Evolutionary conservation across 2,888 invertebrate genomes (phyloP).

Genomic region (Eilema sororculum): DNA sequence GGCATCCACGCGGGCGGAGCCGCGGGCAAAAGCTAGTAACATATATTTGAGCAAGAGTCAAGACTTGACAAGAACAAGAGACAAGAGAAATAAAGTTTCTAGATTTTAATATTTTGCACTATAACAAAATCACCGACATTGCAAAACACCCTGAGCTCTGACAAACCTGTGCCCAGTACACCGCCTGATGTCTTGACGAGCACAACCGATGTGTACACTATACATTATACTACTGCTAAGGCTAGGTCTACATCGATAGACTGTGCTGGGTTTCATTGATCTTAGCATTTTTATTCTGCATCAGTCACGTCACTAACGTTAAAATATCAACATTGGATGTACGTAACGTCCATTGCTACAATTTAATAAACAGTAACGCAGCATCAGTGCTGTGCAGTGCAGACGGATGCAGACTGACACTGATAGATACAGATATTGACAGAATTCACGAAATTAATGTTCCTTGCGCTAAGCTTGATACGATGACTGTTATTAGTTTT

Average conservation of each 20-base stretch:
- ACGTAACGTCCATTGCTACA: neutral
- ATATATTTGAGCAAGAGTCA: neutral
- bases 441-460: neutral
- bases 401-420: no score
- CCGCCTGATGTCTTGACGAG: slow-evolving; percentile 4
- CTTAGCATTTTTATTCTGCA: neutral
- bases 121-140: neutral
- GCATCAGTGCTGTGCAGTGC: no score
- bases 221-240: neutral
- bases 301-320: neutral
- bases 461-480: neutral
- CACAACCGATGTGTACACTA: slow-evolving; percentile 4
- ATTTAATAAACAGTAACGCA: neutral
- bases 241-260: neutral
- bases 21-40: no score
- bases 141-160: neutral
- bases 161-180: neutral
- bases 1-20: no score
- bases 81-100: neutral
- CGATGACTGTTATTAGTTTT: neutral
- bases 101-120: neutral
- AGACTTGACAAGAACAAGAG: neutral
- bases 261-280: neutral
- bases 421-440: no score
- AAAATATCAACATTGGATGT: no score